Base-by-base conservation (phyloP, 2,113 vertebrate genomes). In the Oplegnathus fasciatus region DNA sequence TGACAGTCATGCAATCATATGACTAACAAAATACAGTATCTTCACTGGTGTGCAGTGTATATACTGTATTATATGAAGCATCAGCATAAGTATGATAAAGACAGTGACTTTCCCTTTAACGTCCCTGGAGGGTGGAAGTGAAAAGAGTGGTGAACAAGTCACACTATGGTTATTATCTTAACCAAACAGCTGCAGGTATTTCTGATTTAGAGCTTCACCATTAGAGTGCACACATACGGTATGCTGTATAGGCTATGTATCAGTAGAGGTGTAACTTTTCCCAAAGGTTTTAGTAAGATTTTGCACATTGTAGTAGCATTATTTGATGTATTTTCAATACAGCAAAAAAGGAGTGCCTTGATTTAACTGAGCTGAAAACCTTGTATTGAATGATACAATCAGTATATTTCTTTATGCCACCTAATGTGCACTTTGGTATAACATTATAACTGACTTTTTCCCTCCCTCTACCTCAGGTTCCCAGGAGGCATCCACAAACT, bases 401-500 rank as follows among this genome's bases (percentile, higher is more conserved):
- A 37, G 34, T 37, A 37, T 37, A 37, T 37, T 37, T 37, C 34
- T 37, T 37, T 37, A 6, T 61, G 28, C 18, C 8, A 32, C 28
- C 37, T n/a, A 5, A 26, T 67, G 26, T 68, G 26, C 40, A 65
- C 22, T 44, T 40, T 40, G 13, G 28, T 50, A 52, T 11, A 52
- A 54, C 34, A 26, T 66, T 20, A 14, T 18, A 55, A 54, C 2
- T 28, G 20, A 15, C 32, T 22, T 17, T 15, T 62, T 11, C 11
- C 11, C 37, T 28, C 5, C 0, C 26, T 67, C 32, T 13, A 0
- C 54, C 28, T 70, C 89, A 96, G 96, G 85, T 99, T 99, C 81
- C 97, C 98, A 26, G 91, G 95, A 0, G 98, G 98, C 70, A 99
- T 99, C 71, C 85, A 89, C 37, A 96, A 95, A 68, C 93, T 99